These are phyloP conservation scores for Hydriomena furcata DNA, from an alignment of 2,888 invertebrate species.

Conservation along the genomic window DNA sequence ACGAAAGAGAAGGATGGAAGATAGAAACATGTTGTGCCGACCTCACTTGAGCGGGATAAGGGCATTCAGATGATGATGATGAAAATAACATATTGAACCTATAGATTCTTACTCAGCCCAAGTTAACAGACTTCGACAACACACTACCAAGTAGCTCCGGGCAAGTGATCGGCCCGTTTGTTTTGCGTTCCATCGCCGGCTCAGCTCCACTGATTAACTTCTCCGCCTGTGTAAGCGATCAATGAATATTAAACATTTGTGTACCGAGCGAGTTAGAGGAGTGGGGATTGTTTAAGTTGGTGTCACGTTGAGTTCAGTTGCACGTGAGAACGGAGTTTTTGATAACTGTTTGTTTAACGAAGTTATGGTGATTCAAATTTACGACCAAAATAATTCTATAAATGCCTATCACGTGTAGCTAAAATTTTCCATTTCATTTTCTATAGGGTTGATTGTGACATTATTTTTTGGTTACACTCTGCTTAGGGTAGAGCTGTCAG, in stretches of 20 bases:
- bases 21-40: too few relatives aligned
- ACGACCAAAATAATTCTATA: not conserved
- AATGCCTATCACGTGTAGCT: too few relatives aligned
- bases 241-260: slow-evolving; percentile 50
- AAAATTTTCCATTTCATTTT: too few relatives aligned
- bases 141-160: slow-evolving; percentile 36
- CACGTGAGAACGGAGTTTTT: slow-evolving; percentile 16
- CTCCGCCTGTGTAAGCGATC: slow-evolving; percentile 51
- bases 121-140: slow-evolving; percentile 3
- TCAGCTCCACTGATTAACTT: slow-evolving; percentile 50
- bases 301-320: slow-evolving; percentile 16
- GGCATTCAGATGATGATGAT: too few relatives aligned
- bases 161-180: slow-evolving; percentile 53
- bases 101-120: not conserved
- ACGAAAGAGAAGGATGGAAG: too few relatives aligned
- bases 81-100: too few relatives aligned
- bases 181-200: slow-evolving; percentile 45
- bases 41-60: too few relatives aligned
- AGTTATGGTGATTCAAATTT: not conserved
- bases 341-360: slow-evolving; percentile 7
- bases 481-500: too few relatives aligned
- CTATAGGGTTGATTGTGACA: too few relatives aligned
- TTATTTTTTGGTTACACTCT: too few relatives aligned
- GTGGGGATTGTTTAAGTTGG: slow-evolving; percentile 20
- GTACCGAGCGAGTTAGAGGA: slow-evolving; percentile 30